Conservation (phyloP, 2,888 invertebrate genomes). For the Ethmia dodecea region DNA sequence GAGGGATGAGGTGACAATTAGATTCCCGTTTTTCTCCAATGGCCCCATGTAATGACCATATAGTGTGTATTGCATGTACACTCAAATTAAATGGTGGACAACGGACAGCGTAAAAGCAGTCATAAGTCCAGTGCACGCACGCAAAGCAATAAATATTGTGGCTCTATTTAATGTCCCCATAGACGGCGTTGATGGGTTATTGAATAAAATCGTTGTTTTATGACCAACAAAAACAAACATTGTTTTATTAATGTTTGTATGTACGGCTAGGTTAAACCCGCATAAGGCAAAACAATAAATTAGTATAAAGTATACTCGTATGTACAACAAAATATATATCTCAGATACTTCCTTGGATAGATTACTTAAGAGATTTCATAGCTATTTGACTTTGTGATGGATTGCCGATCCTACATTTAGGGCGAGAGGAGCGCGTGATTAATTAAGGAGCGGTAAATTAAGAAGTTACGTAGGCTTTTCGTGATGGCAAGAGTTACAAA, state of each 20-base stretch:
- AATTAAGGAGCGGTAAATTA: slow-evolving; percentile 19
- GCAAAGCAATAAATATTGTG: slow-evolving; percentile 53
- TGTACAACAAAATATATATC: neutral
- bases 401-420: slow-evolving; percentile 29
- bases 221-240: no score
- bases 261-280: no score
- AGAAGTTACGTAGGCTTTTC: neutral
- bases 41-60: slow-evolving; percentile 41
- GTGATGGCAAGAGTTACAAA: no score
- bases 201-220: slow-evolving; percentile 33
- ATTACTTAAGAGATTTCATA: slow-evolving; percentile 43
- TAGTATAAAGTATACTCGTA: neutral
- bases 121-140: slow-evolving; percentile 51
- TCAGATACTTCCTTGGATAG: slow-evolving; percentile 22
- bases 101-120: slow-evolving; percentile 58
- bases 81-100: slow-evolving; percentile 63
- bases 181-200: slow-evolving; percentile 38
- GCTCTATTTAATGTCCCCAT: slow-evolving; percentile 44
- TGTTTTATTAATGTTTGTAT: no score
- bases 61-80: slow-evolving; percentile 56
- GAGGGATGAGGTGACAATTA: slow-evolving; percentile 72
- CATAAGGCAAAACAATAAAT: no score
- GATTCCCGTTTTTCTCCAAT: slow-evolving; percentile 52
- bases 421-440: slow-evolving; percentile 25
- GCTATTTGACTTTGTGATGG: slow-evolving; percentile 46